Evolutionary conservation across 2,888 invertebrate species (phyloP), one percentile per base, ranked within the genome.

Genomic region (Hermodice carunculata): DNA sequence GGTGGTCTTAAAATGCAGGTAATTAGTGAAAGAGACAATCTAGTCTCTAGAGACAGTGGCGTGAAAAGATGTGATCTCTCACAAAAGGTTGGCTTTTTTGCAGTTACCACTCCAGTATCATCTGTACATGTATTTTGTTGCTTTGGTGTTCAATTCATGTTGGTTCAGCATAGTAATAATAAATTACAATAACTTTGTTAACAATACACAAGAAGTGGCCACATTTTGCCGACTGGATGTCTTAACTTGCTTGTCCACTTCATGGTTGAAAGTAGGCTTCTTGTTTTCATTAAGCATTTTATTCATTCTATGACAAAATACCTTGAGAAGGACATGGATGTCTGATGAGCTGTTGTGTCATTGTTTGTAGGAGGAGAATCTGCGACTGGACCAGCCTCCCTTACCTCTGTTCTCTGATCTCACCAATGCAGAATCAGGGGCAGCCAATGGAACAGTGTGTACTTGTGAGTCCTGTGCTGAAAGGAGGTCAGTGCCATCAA

Each of bases 401-500:
- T 63, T 81, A 22, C 66, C 77, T 8, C 66, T 80, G 61, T 61
- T 81, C 31, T 70, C 77, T 14, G 80, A 80, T 42, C 52, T 68
- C 42, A 42, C 54, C 32, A 57, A 70, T 1, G 72, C 77, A n/a
- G 78, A 78, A 29, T 76, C 77, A 1, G 69, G 68, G 17, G 66
- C 76, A 2, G 70, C 77, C 4, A 77, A 75, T 62, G 77, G 78
- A 43, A 70, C 76, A 22, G 65, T 79, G 42, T 83, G 83, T 73
- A 76, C 75, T 19, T 83, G 83, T 76, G 79, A 81, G 42, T 78
- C 82, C 24, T 82, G 83, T 65, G 78, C 73, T 19, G 82, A 82
- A 69, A 34, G 65, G 28, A 64, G 70, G 70, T 70, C 42, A 44
- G 52, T 32, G 17, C 6, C 17, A 17, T 17, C 53, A 8, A 37